Evolutionary conservation across 2,113 vertebrate species (phyloP), one percentile per base, ranked within the genome.

Genomic region (Hippocampus barbouri): DNA sequence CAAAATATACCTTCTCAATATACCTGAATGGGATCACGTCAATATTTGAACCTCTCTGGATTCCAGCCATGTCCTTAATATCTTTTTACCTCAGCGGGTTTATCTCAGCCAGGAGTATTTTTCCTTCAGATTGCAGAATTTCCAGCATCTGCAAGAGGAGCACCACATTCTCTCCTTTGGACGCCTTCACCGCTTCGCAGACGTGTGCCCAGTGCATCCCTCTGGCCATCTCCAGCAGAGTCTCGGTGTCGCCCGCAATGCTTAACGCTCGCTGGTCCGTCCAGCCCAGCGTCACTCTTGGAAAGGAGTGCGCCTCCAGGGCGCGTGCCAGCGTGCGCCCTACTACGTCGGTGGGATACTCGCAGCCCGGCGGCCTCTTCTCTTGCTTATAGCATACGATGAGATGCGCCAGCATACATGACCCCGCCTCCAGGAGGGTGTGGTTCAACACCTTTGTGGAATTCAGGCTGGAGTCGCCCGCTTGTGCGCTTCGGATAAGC

Each of bases 111-210:
- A 66, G 8, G 5, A 66, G 41, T 15, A 75, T 72, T 67, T 68
- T 20, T 41, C 85, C 87, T 23, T 79, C 79, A 27, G 43, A 73
- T 56, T 87, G 83, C 57, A 94, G 81, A 56, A 89, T 88, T 75
- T 93, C 88, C 74, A 99, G 70, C 27, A 93, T 80, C 78, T 92
- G 89, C 85, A 95, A 59, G 51, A 99, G 91, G 77, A 91, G 83
- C 63, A 83, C 78, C 0, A 89, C 91, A 70, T 94, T 91, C n/a
- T 94, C 90, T 21, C 90, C 93, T 62, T 90, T 80, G 75, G 88
- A 93, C 12, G 73, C 65, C 47, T 25, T 66, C 16, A 93, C 62
- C 16, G 76, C 90, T 41, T 81, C 88, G 78, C 92, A 88, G 54
- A 96, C 74, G 59, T 91, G 88, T 40, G 84, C 86, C 79, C 92